These are phyloP conservation scores for Heterodera schachtii DNA, from an alignment of 1,140 invertebrate species.

Conservation along the genomic window DNA sequence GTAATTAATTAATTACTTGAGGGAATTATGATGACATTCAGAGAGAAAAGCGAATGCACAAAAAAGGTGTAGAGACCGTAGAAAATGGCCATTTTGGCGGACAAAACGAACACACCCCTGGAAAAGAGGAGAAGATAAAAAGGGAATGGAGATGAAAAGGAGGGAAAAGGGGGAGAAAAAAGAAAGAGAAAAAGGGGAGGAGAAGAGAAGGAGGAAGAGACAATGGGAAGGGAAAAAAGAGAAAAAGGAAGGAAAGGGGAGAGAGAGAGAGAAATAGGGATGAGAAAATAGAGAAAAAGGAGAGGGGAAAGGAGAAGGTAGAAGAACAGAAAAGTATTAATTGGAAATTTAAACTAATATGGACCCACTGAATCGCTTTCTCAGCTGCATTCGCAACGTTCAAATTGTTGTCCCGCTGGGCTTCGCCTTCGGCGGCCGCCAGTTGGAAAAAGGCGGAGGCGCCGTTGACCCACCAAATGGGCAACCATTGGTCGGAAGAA, in stretches of 20 bases:
- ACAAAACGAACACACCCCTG: conserved; percentile 84
- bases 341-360: no score
- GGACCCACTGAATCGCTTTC: conserved; percentile 53
- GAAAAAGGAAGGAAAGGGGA: no score
- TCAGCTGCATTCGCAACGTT: conserved; percentile 58
- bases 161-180: neutral
- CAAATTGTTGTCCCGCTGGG: neutral
- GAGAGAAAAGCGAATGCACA: conserved; percentile 89
- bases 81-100: conserved; percentile 93
- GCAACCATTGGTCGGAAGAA: conserved; percentile 73
- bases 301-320: no score
- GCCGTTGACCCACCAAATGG: conserved; percentile 52
- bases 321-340: no score
- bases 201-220: no score
- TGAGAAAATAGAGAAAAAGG: no score
- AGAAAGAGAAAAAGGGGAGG: conserved; percentile 9
- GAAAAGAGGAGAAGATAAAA: conserved; percentile 31
- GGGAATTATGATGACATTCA: conserved; percentile 91
- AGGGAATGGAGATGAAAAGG: conserved; percentile 5
- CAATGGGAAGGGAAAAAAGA: no score
- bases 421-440: neutral
- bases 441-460: conserved; percentile 38
- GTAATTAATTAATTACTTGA: conserved; percentile 72
- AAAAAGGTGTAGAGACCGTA: conserved; percentile 98
- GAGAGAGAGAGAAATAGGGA: no score